Evolutionary conservation across 2,888 invertebrate genomes (phyloP), one percentile per base, ranked within the genome.

Genomic region (Alcis repandata): DNA sequence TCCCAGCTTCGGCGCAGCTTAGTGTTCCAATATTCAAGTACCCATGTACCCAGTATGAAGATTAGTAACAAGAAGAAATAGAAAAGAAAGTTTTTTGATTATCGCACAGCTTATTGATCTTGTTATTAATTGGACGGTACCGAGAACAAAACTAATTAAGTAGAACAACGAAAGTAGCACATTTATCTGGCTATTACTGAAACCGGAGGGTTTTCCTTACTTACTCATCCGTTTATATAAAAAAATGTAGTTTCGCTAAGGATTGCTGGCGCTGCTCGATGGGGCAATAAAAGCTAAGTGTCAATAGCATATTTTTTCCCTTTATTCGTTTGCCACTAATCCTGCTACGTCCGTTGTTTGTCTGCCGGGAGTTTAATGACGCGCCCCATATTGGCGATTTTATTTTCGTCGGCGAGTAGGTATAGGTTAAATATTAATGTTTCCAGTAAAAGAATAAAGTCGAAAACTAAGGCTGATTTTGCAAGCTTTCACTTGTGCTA

Each of bases 231-330:
- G 22, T 40, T 51, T 36, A 51, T 51, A 33, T 32, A 49, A 27
- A 48, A 48, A 49, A 38, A 56, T 56, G 49, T 49, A 56, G 62
- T 49, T 33, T 43, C 41, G 51, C 19, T 49, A 20, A 27, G n/a
- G 10, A 63, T 51, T 58, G 58, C 53, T 40, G 45, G 48, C 48
- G 32, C n/a, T 41, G 53, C 53, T 48, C 52, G 40, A 32, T 20
- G 27, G 46, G 48, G 38, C 32, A n/a, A 64, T 64, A 64, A 59
- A 64, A 64, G 53, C 54, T 54, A 54, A 66, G 52, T 64, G 64
- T 63, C 72, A 68, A 70, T 67, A 70, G 63, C 67, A 70, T 70
- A 72, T 69, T 70, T 72, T 68, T 49, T 43, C 61, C 8, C 27
- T 59, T 56, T 64, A 64, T 64, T 49, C 59, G 64, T 64, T 64